Evolutionary conservation across 2,888 invertebrate genomes (phyloP).

Genomic region (Machimus atricapillus): DNA sequence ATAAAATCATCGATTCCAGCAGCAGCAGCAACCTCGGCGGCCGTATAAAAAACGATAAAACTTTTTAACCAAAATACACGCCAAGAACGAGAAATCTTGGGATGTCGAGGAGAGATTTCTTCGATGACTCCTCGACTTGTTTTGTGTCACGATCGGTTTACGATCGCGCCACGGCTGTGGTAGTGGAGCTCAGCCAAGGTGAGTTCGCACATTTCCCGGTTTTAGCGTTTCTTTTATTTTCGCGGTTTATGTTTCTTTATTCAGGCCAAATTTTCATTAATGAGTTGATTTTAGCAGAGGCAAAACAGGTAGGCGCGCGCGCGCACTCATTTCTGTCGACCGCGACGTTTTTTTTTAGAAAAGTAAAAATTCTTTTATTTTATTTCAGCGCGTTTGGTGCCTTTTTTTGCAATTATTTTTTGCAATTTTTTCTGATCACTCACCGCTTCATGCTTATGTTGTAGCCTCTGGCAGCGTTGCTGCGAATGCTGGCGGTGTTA

Average conservation of each 20-base stretch:
- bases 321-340: conserved; percentile 3
- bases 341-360: background rate
- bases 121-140: conserved; percentile 14
- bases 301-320: conserved; percentile 34
- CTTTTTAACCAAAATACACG: conserved; percentile 27
- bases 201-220: conserved; percentile 36
- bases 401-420: background rate
- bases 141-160: background rate
- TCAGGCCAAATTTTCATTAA: conserved; percentile 40
- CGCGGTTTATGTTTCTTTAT: conserved; percentile 24
- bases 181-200: conserved; percentile 17
- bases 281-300: conserved; percentile 26
- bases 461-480: background rate
- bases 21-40: background rate
- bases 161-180: background rate
- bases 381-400: background rate
- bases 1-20: conserved; percentile 9
- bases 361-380: background rate
- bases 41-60: conserved; percentile 10
- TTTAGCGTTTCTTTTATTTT: conserved; percentile 20
- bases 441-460: background rate
- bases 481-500: background rate
- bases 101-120: background rate
- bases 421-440: background rate
- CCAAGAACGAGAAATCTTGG: background rate